Evolutionary conservation across 2,113 vertebrate genomes (phyloP).

Genomic region (Rhegmatorhina hoffmannsi): DNA sequence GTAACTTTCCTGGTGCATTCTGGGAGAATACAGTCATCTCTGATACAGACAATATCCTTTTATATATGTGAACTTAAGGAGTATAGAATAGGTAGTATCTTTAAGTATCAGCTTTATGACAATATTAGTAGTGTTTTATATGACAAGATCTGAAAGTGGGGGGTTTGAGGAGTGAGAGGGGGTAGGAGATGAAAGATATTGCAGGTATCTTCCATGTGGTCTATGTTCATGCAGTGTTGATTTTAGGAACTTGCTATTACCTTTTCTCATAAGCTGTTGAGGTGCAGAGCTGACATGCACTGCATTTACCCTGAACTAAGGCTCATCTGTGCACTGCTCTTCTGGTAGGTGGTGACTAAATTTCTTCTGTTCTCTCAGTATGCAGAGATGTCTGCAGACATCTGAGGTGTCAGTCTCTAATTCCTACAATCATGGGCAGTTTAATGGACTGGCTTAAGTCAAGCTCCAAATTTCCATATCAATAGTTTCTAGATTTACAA

Average conservation of each 20-base stretch:
- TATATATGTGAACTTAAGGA: not conserved
- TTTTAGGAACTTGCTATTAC: not conserved
- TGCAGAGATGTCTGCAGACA: not conserved
- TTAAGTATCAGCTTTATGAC: not conserved
- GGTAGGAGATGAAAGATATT: not conserved
- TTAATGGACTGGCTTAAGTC: not conserved
- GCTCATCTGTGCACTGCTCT: not conserved
- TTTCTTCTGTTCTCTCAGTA: not conserved
- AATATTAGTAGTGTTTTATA: not conserved
- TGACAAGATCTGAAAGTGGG: not conserved
- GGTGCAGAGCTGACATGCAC: not conserved
- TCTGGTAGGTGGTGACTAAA: not conserved
- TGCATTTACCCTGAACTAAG: not conserved
- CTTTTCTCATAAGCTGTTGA: not conserved
- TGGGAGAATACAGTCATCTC: not conserved
- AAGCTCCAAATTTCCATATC: not conserved
- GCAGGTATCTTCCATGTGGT: not conserved
- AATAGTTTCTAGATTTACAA: not conserved
- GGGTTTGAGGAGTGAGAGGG: not conserved
- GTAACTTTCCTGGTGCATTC: not conserved
- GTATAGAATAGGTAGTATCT: not conserved
- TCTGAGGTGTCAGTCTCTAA: not conserved
- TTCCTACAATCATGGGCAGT: not conserved
- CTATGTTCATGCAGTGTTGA: rapidly evolving
- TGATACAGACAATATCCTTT: not conserved